phyloP scores from a whole-genome alignment of 2,888 invertebrate genomes.

The Macrosoma leucophasiata region DNA sequence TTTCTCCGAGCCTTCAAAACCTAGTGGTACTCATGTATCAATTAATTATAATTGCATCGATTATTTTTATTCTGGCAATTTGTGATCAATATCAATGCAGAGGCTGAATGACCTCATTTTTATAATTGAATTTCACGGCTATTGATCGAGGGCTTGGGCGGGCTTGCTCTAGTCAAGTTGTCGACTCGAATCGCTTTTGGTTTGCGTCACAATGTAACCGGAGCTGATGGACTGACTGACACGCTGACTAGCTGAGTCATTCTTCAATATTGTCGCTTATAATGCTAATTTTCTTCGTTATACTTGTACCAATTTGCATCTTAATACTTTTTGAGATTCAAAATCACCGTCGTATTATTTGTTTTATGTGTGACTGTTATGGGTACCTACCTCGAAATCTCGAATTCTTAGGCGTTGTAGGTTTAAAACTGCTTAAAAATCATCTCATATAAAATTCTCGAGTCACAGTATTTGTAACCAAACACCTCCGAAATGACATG shows the following conservation, averaged over 20 bases:
- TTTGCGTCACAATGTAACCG: conserved; percentile 50
- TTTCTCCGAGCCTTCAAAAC: too few relatives aligned
- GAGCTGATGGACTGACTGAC: conserved; percentile 56
- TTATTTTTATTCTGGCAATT: too few relatives aligned
- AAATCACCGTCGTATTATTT: conserved; percentile 31
- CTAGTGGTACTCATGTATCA: too few relatives aligned
- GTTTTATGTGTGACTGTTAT: too few relatives aligned
- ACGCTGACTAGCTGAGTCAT: conserved; percentile 58
- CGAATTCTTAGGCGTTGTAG: too few relatives aligned
- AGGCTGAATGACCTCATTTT: conserved; percentile 46
- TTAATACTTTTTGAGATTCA: conserved; percentile 60
- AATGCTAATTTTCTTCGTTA: conserved; percentile 70
- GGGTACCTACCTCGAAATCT: too few relatives aligned
- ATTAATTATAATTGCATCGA: too few relatives aligned
- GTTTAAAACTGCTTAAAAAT: too few relatives aligned
- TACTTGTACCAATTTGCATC: conserved; percentile 71
- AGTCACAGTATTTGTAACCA: too few relatives aligned
- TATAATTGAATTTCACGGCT: conserved; percentile 65
- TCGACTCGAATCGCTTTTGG: conserved; percentile 48
- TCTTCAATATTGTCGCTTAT: conserved; percentile 64
- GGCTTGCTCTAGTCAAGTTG: conserved; percentile 54
- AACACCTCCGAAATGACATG: too few relatives aligned
- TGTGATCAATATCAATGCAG: too few relatives aligned
- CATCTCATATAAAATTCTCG: too few relatives aligned
- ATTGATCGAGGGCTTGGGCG: conserved; percentile 67